Evolutionary conservation across 2,113 vertebrate species (phyloP).

Genomic region (Elephantulus edwardii): DNA sequence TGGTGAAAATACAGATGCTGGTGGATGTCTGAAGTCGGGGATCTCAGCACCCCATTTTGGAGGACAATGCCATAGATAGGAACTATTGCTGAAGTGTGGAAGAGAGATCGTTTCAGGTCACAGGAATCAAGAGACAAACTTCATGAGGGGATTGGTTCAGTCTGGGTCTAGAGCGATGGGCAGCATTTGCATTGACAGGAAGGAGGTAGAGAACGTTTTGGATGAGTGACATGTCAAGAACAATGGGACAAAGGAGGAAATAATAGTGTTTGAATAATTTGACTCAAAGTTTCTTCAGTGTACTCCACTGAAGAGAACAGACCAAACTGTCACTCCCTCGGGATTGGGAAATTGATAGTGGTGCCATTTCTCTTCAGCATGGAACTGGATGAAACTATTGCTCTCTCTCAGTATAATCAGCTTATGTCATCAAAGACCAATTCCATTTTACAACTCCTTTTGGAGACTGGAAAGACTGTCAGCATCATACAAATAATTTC

Average conservation of each 20-base stretch:
- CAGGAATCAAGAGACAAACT: neutral
- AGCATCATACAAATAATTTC: neutral
- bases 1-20: constrained; percentile 20
- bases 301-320: neutral
- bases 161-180: neutral
- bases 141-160: neutral
- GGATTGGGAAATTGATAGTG: neutral
- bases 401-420: neutral
- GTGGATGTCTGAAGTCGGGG: neutral
- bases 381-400: neutral
- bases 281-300: neutral
- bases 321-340: neutral
- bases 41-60: constrained; percentile 28
- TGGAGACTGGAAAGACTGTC: neutral
- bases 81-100: neutral
- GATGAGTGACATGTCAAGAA: constrained; percentile 9
- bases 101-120: constrained; percentile 36
- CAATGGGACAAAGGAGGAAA: neutral
- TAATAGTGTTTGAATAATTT: neutral
- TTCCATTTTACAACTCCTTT: constrained; percentile 16
- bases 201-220: constrained; percentile 8
- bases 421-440: neutral
- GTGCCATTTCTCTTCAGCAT: neutral
- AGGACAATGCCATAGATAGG: neutral
- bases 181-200: neutral